Base-by-base conservation (phyloP, 2,113 vertebrate species). In the Etheostoma spectabile region DNA sequence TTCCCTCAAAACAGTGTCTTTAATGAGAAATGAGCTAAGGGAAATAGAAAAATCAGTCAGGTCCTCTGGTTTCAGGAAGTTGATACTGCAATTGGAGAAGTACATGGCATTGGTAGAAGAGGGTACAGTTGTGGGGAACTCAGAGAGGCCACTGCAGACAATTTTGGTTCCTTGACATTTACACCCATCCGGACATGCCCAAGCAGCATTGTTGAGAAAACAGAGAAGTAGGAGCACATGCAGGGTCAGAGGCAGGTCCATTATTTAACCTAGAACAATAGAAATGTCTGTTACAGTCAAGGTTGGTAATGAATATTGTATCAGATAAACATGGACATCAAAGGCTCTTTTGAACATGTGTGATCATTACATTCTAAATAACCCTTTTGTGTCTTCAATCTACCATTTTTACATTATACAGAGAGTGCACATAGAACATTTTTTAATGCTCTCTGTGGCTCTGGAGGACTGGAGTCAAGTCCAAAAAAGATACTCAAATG, bases 131-230 rank as follows among this genome's bases (percentile, higher is more conserved):
- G 61, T n/a, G 19, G 95, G 95, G 71, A 95, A 91, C 16, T 90
- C 63, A 33, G 87, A 69, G n/a, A 95, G 78, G 10, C 80, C 83
- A 48, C 0, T 35, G 79, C 95, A 96, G 0, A 27, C 0, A 46
- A 90, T 57, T 46, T 42, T 27, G 13, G 1, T 68, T 13, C 0
- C 21, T 2, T 8, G 12, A 79, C 95, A 96, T 1, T 4, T 8
- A 72, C 95, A 95, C 48, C 76, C 66, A 24, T 72, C 14, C 0
- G 93, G 93, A 88, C 95, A 96, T 0, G 87, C 67, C 79, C 77
- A 83, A 46, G 82, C 79, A 71, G 75, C 84, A 56, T 56, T 27
- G 1, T 30, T 77, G 33, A 94, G 10, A 30, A 67, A 86, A 77
- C 73, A 90, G 11, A 94, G 70, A n/a, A 93, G 76, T 11, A 92